Percentiles rank a stretch among this genome's conserved stretches.
Conservation (phyloP, 2,113 vertebrate species). For the Stigmatopora argus region DNA sequence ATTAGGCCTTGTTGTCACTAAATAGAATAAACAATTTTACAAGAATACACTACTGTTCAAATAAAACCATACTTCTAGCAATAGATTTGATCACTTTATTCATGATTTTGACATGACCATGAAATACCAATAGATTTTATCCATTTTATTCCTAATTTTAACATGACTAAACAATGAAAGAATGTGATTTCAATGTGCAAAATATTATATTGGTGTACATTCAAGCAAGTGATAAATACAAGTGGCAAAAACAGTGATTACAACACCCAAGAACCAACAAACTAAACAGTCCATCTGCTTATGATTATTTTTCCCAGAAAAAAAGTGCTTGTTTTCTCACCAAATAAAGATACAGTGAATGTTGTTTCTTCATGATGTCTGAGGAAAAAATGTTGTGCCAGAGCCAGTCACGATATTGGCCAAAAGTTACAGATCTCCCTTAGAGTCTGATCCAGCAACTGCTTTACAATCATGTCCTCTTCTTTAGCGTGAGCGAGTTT, state of each 20-base stretch:
- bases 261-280: slow-evolving; percentile 27
- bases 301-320: slow-evolving; percentile 17
- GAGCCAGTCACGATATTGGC: slow-evolving; percentile 33
- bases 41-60: not conserved
- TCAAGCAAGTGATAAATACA: slow-evolving; percentile 17
- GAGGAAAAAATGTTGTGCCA: slow-evolving; percentile 10
- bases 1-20: not conserved
- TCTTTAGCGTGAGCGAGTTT: slow-evolving; percentile 55
- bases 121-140: not conserved
- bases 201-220: slow-evolving; percentile 27
- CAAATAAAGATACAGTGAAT: slow-evolving; percentile 30
- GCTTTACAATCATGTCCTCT: slow-evolving; percentile 51
- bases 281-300: slow-evolving; percentile 41
- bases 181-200: slow-evolving; percentile 12
- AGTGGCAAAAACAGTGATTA: slow-evolving; percentile 15
- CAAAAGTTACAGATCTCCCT: slow-evolving; percentile 60
- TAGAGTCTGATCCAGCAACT: slow-evolving; percentile 63
- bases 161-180: slow-evolving; percentile 14
- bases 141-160: slow-evolving; percentile 29
- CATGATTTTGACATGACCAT: slow-evolving; percentile 39
- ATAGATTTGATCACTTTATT: slow-evolving; percentile 46
- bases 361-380: slow-evolving; percentile 19
- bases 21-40: not conserved
- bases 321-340: slow-evolving; percentile 54
- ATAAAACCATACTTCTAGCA: not conserved